These are phyloP conservation scores for Perca fluviatilis DNA, from an alignment of 2,113 vertebrate species.

Conservation along the genomic window DNA sequence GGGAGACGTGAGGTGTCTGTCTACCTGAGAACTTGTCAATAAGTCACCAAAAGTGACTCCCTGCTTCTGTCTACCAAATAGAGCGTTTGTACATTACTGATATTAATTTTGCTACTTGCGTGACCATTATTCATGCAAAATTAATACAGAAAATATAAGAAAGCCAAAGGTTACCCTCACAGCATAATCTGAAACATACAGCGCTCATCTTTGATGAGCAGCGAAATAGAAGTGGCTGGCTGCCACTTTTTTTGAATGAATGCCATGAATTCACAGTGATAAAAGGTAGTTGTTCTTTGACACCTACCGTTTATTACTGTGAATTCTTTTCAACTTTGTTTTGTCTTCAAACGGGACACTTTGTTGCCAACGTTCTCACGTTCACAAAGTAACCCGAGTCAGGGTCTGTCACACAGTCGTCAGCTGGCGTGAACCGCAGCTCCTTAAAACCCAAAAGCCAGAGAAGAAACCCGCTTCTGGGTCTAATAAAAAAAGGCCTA, in stretches of 20 bases:
- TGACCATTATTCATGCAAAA: background rate
- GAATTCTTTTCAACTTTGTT: conserved; percentile 14
- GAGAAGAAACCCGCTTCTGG: conserved; percentile 50
- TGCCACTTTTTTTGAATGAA: too few species aligned
- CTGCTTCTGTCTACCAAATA: conserved; percentile 22
- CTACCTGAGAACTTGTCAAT: conserved; percentile 62
- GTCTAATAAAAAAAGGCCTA: conserved; percentile 72
- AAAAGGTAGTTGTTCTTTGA: too few species aligned
- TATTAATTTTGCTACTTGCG: background rate
- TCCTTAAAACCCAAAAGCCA: conserved; percentile 50
- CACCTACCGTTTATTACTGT: conserved; percentile 20
- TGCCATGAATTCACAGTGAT: too few species aligned
- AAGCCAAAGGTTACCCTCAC: conserved; percentile 11
- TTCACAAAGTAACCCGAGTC: conserved; percentile 41
- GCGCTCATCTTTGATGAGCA: conserved; percentile 22
- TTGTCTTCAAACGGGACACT: conserved; percentile 20
- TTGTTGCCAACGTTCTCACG: conserved; percentile 31
- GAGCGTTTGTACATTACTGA: conserved; percentile 3
- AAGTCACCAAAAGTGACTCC: conserved; percentile 50
- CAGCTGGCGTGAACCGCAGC: conserved; percentile 41
- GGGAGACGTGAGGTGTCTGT: conserved; percentile 36
- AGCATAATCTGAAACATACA: conserved; percentile 26
- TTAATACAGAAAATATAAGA: background rate
- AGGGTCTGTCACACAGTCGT: conserved; percentile 54
- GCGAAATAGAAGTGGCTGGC: conserved; percentile 15